Base-by-base conservation (phyloP, 2,797 vertebrate genomes). In the Cossypha polioptera region DNA sequence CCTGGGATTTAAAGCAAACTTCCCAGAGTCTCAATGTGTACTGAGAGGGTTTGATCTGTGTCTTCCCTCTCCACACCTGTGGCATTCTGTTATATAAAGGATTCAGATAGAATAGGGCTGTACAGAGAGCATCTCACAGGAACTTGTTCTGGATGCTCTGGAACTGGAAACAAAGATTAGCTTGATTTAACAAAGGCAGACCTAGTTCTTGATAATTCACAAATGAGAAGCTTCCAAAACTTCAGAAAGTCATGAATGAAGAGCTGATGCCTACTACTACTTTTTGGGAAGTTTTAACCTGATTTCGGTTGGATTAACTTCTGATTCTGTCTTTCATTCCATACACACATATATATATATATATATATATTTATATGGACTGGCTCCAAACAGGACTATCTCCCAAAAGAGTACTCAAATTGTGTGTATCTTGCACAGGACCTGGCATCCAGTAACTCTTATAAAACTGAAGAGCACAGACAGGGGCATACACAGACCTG, bases 401-500 rank as follows among this genome's bases (percentile, higher is more conserved):
- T 57, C 80, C 43, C 50, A 21, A 11, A 19, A 36, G 4, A 31
- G 18, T 9, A 15, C 7, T 9, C 57, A 13, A 25, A 22, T 2
- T 33, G 48, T 28, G 48, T 28, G 26, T 28, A 8, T 18, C 53
- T 31, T 22, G 24, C 45, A 6, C 13, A 36, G 53, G 16, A 36
- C 9, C 25, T 11, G 24, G 35, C 29, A 22, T 5, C 9, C 50
- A 35, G 6, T 6, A 14, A 4, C 29, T 28, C 38, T 1, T 16
- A 24, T 4, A 8, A 10, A 2, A 4, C 2, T 5, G 25, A 51
- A 7, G 3, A 20, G 59, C 29, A 25, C 29, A 35, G 48, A 11
- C 1, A 29, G 35, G 11, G 35, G 8, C 17, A 61, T 2, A 10
- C 38, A 11, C 0, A 12, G 29, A 62, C 9, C n/a, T 31, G 36